Percentiles rank a stretch among this genome's conserved stretches.
Conservation (phyloP, 2,888 invertebrate genomes). For the Pyrrhia umbra region DNA sequence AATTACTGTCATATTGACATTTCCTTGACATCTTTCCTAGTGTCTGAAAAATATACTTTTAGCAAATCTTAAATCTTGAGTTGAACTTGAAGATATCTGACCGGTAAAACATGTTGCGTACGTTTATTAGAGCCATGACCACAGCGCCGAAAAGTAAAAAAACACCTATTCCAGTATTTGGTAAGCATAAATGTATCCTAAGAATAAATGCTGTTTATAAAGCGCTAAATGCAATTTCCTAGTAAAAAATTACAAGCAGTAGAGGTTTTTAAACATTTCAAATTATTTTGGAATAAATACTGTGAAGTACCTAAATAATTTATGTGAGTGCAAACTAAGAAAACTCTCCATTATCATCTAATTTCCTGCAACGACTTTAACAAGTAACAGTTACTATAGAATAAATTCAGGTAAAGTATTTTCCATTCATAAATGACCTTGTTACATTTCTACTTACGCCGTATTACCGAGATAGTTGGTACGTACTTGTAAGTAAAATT, state of each 20-base stretch:
- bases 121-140: constrained; percentile 68
- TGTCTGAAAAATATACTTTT: background rate
- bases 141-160: constrained; percentile 54
- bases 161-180: constrained; percentile 78
- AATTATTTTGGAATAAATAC: too few relatives aligned
- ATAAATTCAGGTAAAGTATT: too few relatives aligned
- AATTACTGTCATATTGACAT: background rate
- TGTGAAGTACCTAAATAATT: too few relatives aligned
- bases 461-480: background rate
- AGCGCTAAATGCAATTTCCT: too few relatives aligned
- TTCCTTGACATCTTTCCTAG: background rate
- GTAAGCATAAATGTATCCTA: constrained; percentile 63
- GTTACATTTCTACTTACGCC: background rate
- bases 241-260: too few relatives aligned
- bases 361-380: too few relatives aligned
- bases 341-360: too few relatives aligned
- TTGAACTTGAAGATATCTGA: background rate
- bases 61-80: background rate
- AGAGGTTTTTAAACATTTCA: too few relatives aligned
- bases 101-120: constrained; percentile 64
- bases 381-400: too few relatives aligned
- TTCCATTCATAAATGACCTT: background rate
- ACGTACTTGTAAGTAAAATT: constrained; percentile 2
- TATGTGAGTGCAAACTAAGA: too few relatives aligned
- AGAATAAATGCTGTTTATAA: too few relatives aligned